Conservation (phyloP, 2,797 vertebrate species). For the Buphagus erythrorhynchus region DNA sequence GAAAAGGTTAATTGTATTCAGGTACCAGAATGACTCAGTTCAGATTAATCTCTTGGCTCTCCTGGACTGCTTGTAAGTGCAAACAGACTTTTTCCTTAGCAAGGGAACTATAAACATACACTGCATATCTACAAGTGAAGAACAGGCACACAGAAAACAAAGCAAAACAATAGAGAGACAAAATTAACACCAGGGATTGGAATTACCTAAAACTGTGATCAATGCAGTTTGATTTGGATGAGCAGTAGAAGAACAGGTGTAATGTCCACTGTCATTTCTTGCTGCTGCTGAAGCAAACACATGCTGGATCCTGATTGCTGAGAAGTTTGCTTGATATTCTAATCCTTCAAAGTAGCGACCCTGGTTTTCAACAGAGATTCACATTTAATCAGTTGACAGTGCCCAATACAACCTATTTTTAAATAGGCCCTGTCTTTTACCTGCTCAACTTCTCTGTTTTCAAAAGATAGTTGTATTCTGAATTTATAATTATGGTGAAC, state of each 20-base stretch:
- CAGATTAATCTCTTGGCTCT: background rate
- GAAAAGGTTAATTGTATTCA: background rate
- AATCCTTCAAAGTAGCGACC: slow-evolving; percentile 49
- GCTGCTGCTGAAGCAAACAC: slow-evolving; percentile 54
- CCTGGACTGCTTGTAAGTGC: background rate
- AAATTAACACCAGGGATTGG: background rate
- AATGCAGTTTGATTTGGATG: slow-evolving; percentile 70
- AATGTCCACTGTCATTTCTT: slow-evolving; percentile 64
- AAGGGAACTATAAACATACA: background rate
- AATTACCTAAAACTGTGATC: slow-evolving; percentile 80
- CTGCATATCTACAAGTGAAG: background rate
- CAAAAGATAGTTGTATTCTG: slow-evolving; percentile 49
- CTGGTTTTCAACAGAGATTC: slow-evolving; percentile 68
- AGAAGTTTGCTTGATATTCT: slow-evolving; percentile 29
- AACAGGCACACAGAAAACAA: background rate
- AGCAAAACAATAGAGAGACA: background rate
- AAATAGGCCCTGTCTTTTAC: slow-evolving; percentile 40
- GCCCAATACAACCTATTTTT: background rate
- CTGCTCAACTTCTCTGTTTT: slow-evolving; percentile 61
- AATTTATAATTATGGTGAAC: slow-evolving; percentile 57
- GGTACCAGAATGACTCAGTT: background rate
- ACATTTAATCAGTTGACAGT: background rate
- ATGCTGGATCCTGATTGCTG: slow-evolving; percentile 66
- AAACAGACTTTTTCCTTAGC: background rate
- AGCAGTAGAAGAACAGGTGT: slow-evolving; percentile 75